phyloP scores from a whole-genome alignment of 2,888 invertebrate species.

The Salticus scenicus region DNA sequence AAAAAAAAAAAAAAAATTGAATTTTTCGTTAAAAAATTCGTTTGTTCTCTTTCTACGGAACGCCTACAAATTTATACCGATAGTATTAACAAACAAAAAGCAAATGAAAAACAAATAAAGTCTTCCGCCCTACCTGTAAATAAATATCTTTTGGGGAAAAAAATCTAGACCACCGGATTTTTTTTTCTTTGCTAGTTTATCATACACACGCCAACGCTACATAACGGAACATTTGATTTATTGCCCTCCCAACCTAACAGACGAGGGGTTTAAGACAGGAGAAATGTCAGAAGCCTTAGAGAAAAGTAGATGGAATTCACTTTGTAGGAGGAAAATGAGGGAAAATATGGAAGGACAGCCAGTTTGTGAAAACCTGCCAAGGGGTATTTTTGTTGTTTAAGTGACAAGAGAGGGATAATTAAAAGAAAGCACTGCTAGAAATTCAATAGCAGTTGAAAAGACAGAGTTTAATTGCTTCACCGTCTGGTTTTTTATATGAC shows the following conservation, averaged over 20 bases:
- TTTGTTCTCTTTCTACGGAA: not conserved
- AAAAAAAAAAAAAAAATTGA: no score
- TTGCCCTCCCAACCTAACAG: constrained; percentile 28
- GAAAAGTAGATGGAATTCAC: constrained; percentile 17
- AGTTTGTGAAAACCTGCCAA: constrained; percentile 36
- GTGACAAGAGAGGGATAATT: not conserved
- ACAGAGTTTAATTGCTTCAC: not conserved
- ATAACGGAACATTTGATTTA: constrained; percentile 58
- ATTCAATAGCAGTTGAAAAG: not conserved
- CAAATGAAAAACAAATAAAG: not conserved
- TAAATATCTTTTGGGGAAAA: not conserved
- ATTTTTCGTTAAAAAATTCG: not conserved
- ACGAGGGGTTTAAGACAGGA: constrained; percentile 20
- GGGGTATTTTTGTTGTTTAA: constrained; percentile 12
- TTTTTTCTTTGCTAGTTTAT: not conserved
- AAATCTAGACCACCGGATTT: constrained; percentile 2
- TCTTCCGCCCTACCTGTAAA: not conserved
- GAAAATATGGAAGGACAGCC: constrained; percentile 12
- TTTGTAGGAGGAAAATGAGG: constrained; percentile 8
- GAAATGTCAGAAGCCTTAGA: constrained; percentile 24
- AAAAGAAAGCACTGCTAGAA: not conserved
- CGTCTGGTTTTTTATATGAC: no score
- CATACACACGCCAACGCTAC: not conserved
- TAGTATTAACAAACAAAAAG: not conserved
- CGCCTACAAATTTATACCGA: not conserved